Percentiles rank a stretch among this genome's conserved stretches.
phyloP scores from a whole-genome alignment of 2,888 invertebrate genomes.

The Drosophila neonasuta region DNA sequence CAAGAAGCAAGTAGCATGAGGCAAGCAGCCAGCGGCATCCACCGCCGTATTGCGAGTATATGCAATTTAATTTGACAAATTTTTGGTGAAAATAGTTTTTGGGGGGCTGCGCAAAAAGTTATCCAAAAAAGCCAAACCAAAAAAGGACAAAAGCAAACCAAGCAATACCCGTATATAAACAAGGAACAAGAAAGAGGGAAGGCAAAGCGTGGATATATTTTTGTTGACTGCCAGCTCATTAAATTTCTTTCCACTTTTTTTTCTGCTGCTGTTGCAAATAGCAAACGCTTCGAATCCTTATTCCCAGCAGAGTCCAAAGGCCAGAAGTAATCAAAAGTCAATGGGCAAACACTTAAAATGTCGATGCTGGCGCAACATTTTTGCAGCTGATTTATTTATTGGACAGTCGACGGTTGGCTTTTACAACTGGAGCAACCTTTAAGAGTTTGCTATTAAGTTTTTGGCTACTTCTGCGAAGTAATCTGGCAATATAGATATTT shows the following conservation, averaged over 20 bases:
- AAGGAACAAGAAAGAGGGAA: background rate
- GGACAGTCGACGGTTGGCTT: slow-evolving; percentile 14
- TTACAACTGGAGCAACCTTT: slow-evolving; percentile 13
- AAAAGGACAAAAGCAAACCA: slow-evolving; percentile 19
- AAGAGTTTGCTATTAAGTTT: background rate
- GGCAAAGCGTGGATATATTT: slow-evolving; percentile 8
- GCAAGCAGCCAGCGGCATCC: slow-evolving; percentile 16
- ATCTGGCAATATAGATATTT: background rate
- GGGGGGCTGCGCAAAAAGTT: slow-evolving; percentile 37
- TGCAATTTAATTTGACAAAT: slow-evolving; percentile 78
- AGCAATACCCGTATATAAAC: slow-evolving; percentile 6
- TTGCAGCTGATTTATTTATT: slow-evolving; percentile 67
- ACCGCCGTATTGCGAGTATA: slow-evolving; percentile 48
- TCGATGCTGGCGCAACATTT: slow-evolving; percentile 56
- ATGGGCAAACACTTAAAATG: slow-evolving; percentile 63
- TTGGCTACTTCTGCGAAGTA: background rate
- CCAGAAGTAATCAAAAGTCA: slow-evolving; percentile 63
- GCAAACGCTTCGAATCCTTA: slow-evolving; percentile 2
- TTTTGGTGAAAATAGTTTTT: slow-evolving; percentile 71
- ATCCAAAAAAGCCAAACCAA: slow-evolving; percentile 26
- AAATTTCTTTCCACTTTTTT: slow-evolving; percentile 47
- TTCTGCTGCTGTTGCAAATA: slow-evolving; percentile 24
- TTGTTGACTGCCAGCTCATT: slow-evolving; percentile 61
- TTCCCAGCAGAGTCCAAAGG: slow-evolving; percentile 15
- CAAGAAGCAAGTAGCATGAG: too few relatives aligned